These are phyloP conservation scores for Schizothorax lantsangensis DNA, from an alignment of 2,797 vertebrate species.

Conservation along the genomic window DNA sequence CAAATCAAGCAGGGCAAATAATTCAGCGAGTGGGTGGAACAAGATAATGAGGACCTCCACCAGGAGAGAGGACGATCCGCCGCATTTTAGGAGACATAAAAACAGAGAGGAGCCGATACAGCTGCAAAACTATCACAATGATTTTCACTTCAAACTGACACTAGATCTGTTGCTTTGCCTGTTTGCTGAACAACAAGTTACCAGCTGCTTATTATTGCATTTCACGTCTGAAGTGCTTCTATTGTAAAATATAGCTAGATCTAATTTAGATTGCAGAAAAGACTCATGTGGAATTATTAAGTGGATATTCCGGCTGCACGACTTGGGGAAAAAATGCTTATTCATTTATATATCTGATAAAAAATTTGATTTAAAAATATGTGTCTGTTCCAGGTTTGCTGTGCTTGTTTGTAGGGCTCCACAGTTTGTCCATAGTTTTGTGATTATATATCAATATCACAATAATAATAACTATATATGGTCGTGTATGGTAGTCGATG, in stretches of 20 bases:
- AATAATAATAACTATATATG: no score
- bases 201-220: slow-evolving; percentile 3
- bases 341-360: no score
- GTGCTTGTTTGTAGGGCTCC: no score
- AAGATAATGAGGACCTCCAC: slow-evolving; percentile 47
- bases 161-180: slow-evolving; percentile 9
- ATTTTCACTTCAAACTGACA: slow-evolving; percentile 31
- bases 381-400: no score
- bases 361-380: no score
- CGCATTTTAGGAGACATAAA: background rate
- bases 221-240: background rate
- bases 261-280: background rate
- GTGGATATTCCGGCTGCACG: background rate
- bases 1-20: slow-evolving; percentile 24
- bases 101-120: slow-evolving; percentile 17
- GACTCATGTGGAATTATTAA: background rate
- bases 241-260: background rate
- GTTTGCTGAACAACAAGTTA: slow-evolving; percentile 31
- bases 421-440: no score
- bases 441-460: no score
- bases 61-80: slow-evolving; percentile 6
- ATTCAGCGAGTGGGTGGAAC: slow-evolving; percentile 41
- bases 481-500: background rate
- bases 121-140: slow-evolving; percentile 31
- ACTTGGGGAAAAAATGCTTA: no score